A percentile compares a stretch with the other conserved stretches of the same genome.
Conservation (phyloP, 2,888 invertebrate genomes). For the Tipula lateralis region DNA sequence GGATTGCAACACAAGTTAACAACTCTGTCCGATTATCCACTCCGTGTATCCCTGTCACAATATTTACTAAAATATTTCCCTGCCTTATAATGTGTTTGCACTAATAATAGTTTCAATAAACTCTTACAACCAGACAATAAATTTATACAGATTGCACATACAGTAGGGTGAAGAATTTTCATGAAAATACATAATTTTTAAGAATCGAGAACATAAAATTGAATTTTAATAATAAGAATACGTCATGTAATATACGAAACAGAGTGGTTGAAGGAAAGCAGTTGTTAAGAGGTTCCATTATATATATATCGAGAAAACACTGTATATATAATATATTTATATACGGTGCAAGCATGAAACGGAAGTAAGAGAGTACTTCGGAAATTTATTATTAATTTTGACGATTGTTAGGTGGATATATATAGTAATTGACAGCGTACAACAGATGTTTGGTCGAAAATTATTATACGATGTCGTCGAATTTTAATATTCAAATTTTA, state of each 20-base stretch:
- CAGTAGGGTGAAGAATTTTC: conserved; percentile 14
- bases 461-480: background rate
- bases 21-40: too few species aligned
- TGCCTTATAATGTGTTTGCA: background rate
- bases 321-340: background rate
- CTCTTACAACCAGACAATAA: background rate
- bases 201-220: background rate
- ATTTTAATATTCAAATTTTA: background rate
- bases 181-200: background rate
- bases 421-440: background rate
- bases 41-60: too few species aligned
- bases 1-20: too few species aligned
- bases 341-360: background rate
- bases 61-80: background rate
- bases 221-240: background rate
- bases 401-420: background rate
- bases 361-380: background rate
- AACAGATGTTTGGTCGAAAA: background rate
- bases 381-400: background rate
- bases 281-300: background rate
- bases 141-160: background rate
- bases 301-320: background rate
- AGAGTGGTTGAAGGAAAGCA: background rate
- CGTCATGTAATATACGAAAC: background rate
- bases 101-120: background rate